Percentiles rank a stretch among this genome's conserved stretches.
Evolutionary conservation across 2,888 invertebrate genomes (phyloP).

Genomic region (Tetragonisca angustula): DNA sequence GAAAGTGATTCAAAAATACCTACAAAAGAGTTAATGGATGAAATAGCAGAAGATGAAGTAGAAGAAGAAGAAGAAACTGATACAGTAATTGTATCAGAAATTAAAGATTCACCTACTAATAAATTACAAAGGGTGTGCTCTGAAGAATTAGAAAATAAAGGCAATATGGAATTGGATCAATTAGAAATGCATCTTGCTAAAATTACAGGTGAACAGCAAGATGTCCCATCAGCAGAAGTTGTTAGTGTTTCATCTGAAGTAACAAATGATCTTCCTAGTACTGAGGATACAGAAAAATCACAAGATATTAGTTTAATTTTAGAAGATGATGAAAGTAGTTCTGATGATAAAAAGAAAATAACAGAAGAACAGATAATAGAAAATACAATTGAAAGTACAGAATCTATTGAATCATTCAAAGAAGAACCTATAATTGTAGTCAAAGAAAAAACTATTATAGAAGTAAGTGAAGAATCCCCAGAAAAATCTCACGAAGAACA

Average conservation of each 20-base stretch:
- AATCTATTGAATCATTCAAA: slow-evolving; percentile 72
- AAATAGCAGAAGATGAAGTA: slow-evolving; percentile 68
- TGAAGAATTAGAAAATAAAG: slow-evolving; percentile 62
- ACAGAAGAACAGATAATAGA: slow-evolving; percentile 65
- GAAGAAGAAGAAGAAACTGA: slow-evolving; percentile 71
- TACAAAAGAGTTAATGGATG: slow-evolving; percentile 49
- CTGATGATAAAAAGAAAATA: slow-evolving; percentile 70
- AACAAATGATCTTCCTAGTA: slow-evolving; percentile 70
- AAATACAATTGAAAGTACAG: slow-evolving; percentile 67
- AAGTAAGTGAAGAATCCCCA: slow-evolving; percentile 50
- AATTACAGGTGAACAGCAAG: slow-evolving; percentile 76
- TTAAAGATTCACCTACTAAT: slow-evolving; percentile 39
- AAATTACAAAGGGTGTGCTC: slow-evolving; percentile 54
- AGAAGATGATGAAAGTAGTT: slow-evolving; percentile 75
- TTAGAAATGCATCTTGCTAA: slow-evolving; percentile 76
- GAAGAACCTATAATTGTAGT: slow-evolving; percentile 58
- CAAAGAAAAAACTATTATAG: slow-evolving; percentile 66
- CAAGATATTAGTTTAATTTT: slow-evolving; percentile 77
- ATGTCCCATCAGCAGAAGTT: slow-evolving; percentile 68
- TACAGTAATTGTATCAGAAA: slow-evolving; percentile 28
- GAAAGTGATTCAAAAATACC: slow-evolving; percentile 82
- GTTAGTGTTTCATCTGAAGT: slow-evolving; percentile 73
- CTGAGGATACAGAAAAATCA: slow-evolving; percentile 77
- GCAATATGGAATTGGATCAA: slow-evolving; percentile 68
- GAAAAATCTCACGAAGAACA: slow-evolving; percentile 64